Base-by-base conservation (phyloP, 2,797 vertebrate species). In the Phylloscopus collybita region DNA sequence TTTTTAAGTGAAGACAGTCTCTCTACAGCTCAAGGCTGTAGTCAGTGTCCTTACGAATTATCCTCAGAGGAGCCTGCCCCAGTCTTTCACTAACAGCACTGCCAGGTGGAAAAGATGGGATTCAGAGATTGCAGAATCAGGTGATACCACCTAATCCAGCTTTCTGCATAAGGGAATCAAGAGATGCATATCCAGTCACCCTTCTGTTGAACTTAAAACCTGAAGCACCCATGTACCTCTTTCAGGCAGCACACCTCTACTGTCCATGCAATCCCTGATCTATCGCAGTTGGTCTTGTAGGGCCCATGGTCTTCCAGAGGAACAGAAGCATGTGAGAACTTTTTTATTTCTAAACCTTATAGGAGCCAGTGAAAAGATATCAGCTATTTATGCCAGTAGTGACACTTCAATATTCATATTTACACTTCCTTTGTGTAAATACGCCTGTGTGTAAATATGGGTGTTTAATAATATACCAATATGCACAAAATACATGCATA, bases 1-100 rank as follows among this genome's bases (percentile, higher is more conserved):
- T 90, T 95, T 95, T 71, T 67, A 80, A 80, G 61, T 27, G 45
- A 92, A 62, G 47, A 79, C 75, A 74, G 13, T 85, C 45, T 92
- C 73, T 74, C 73, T 49, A 89, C 71, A 91, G 40, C 87, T 95
- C 23, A 6, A 78, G 66, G 75, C 66, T 59, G 59, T 53, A 64
- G 61, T 78, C 73, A 71, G 11, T 61, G 78, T 84, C 82, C 56
- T 95, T 53, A 67, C 40, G 62, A 89, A 91, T 90, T 64, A 78
- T 69, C 40, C 62, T 91, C 66, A 78, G 53, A 89, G 57, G 25
- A 70, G n/a, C 25, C 29, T 53, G 51, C 49, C 80, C 83, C 54
- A 40, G 4, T 71, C 50, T 59, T 59, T 80, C 36, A 25, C 61
- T 83, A 66, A 62, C 5, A 75, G 47, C 66, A 57, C 59, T 90